Percentiles rank a stretch among this genome's conserved stretches.
Evolutionary conservation across 2,888 invertebrate species (phyloP).

Genomic region (Unio pictorum): DNA sequence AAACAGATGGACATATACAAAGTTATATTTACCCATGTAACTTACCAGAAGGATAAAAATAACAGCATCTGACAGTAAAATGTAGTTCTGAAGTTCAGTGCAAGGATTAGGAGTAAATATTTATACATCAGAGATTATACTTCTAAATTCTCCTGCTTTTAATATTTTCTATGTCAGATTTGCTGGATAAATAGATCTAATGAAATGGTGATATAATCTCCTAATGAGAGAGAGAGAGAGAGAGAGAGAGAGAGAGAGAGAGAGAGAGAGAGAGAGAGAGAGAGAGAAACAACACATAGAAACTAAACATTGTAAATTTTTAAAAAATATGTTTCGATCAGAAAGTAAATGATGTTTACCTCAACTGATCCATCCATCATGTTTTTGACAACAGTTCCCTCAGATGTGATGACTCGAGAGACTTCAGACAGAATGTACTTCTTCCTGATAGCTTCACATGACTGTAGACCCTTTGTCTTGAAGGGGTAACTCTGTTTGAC

Average conservation of each 20-base stretch:
- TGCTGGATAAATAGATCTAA: too few species aligned
- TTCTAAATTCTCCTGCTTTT: too few species aligned
- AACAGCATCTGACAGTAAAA: too few species aligned
- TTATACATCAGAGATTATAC: too few species aligned
- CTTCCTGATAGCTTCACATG: conserved; percentile 56
- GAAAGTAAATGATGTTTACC: conserved; percentile 41
- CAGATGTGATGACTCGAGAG: conserved; percentile 65
- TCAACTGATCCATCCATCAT: conserved; percentile 67
- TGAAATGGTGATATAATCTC: background rate
- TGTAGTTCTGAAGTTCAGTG: too few species aligned
- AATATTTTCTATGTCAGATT: too few species aligned
- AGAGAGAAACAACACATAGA: background rate
- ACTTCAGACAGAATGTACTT: conserved; percentile 60
- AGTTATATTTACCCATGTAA: too few species aligned
- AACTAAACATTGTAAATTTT: background rate
- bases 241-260: background rate
- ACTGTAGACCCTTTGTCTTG: conserved; percentile 62
- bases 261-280: conserved; percentile 2
- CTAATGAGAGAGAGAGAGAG: background rate
- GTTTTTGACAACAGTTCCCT: conserved; percentile 69
- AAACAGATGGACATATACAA: too few species aligned
- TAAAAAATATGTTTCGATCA: background rate
- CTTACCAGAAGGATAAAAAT: too few species aligned
- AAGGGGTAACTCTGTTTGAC: conserved; percentile 68
- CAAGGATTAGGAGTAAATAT: too few species aligned